phyloP scores from a whole-genome alignment of 1,140 invertebrate species.

The Agrypnia vestita region DNA sequence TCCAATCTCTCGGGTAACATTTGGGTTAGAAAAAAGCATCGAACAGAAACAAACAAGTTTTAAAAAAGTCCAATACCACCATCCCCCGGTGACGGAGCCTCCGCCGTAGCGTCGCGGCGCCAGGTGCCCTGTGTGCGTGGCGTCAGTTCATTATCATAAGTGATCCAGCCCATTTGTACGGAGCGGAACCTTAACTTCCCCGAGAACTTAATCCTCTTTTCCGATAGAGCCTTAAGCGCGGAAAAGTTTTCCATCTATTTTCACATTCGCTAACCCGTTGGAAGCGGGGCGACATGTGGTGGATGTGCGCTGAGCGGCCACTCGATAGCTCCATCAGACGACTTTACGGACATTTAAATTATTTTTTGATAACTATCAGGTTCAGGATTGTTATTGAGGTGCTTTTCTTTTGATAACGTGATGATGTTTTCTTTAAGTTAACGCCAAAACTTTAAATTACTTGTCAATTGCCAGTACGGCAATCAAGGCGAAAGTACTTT shows the following conservation, averaged over 20 bases:
- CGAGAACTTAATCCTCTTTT: constrained; percentile 52
- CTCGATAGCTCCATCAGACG: background rate
- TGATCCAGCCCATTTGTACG: constrained; percentile 55
- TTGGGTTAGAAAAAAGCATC: background rate
- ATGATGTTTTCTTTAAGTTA: no score
- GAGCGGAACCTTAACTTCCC: constrained; percentile 29
- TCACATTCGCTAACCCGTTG: constrained; percentile 11
- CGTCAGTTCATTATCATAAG: constrained; percentile 57
- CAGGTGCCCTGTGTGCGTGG: constrained; percentile 27
- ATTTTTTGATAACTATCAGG: no score
- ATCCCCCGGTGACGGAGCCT: background rate
- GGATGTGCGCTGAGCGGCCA: background rate
- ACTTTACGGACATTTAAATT: no score
- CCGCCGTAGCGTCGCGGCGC: constrained; percentile 1
- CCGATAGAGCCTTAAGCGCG: constrained; percentile 36
- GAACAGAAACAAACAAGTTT: background rate
- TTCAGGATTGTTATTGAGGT: no score
- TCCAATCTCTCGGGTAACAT: no score
- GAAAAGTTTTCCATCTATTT: constrained; percentile 25
- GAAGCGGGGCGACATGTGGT: background rate
- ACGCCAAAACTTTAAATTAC: no score
- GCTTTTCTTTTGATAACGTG: no score
- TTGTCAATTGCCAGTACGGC: no score
- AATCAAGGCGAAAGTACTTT: no score
- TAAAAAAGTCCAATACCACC: background rate